phyloP scores from a whole-genome alignment of 2,888 invertebrate genomes.

The Pinctada fucata region DNA sequence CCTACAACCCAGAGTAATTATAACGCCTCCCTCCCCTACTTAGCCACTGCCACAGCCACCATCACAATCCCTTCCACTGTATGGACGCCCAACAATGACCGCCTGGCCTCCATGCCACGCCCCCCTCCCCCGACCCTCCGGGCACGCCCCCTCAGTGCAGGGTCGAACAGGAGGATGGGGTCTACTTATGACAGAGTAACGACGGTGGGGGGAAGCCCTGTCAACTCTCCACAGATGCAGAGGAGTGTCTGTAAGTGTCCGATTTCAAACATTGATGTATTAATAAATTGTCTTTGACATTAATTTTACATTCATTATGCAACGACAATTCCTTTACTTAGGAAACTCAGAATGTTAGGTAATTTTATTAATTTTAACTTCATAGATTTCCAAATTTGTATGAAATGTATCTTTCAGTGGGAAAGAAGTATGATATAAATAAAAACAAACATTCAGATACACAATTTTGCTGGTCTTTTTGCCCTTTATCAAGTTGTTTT shows the following conservation, averaged over 20 bases:
- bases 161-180: slow-evolving; percentile 48
- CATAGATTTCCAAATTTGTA: no score
- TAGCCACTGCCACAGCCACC: slow-evolving; percentile 53
- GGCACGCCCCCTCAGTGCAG: slow-evolving; percentile 74
- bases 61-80: slow-evolving; percentile 51
- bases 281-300: no score
- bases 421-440: no score
- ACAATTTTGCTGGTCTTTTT: no score
- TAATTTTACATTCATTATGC: no score
- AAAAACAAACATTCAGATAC: no score
- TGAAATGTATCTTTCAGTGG: no score
- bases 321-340: no score
- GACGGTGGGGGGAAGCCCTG: slow-evolving; percentile 29
- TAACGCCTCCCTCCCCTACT: slow-evolving; percentile 49
- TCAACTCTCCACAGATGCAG: slow-evolving; percentile 17
- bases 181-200: slow-evolving; percentile 27
- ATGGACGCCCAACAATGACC: slow-evolving; percentile 53
- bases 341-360: no score
- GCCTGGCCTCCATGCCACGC: slow-evolving; percentile 51
- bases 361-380: no score
- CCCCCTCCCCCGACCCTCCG: slow-evolving; percentile 66
- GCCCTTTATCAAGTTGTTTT: no score
- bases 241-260: slow-evolving; percentile 21
- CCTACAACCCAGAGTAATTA: slow-evolving; percentile 3
- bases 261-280: background rate